These are phyloP conservation scores for Drosophila tropicalis DNA, from an alignment of 1,140 invertebrate genomes.

Conservation along the genomic window DNA sequence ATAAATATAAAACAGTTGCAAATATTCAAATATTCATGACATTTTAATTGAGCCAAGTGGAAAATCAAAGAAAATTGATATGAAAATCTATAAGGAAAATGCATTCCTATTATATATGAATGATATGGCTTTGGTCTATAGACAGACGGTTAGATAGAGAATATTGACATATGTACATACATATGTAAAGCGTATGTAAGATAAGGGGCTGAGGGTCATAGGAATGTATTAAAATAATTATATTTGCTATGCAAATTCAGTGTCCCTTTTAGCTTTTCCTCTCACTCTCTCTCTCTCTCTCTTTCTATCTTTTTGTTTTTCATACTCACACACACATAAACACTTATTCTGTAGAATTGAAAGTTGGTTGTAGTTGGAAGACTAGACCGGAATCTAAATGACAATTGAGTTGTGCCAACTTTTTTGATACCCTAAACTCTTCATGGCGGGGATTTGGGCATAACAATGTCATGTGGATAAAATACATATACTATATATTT, in stretches of 20 bases:
- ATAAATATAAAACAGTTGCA: slow-evolving; percentile 31
- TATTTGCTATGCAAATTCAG: slow-evolving; percentile 67
- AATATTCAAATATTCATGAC: slow-evolving; percentile 66
- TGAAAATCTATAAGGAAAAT: slow-evolving; percentile 15
- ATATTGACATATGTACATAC: neutral
- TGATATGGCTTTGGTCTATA: neutral
- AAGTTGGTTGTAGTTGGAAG: neutral
- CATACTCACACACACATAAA: neutral
- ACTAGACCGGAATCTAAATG: slow-evolving; percentile 63
- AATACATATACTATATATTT: too few species aligned
- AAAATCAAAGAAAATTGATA: slow-evolving; percentile 1
- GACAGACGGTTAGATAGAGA: neutral
- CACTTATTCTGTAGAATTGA: neutral
- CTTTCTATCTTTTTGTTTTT: neutral
- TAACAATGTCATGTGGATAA: neutral
- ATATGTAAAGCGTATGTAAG: neutral
- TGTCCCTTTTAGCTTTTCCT: slow-evolving; percentile 33
- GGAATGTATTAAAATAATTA: slow-evolving; percentile 47
- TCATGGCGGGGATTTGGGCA: neutral
- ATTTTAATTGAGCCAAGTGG: slow-evolving; percentile 55
- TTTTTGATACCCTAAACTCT: neutral
- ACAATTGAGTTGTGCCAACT: slow-evolving; percentile 60
- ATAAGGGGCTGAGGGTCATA: neutral
- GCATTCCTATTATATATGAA: slow-evolving; percentile 11
- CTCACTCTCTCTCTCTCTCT: neutral